These are phyloP conservation scores for Myripristis jacobus DNA, from an alignment of 2,797 vertebrate species.

Conservation along the genomic window DNA sequence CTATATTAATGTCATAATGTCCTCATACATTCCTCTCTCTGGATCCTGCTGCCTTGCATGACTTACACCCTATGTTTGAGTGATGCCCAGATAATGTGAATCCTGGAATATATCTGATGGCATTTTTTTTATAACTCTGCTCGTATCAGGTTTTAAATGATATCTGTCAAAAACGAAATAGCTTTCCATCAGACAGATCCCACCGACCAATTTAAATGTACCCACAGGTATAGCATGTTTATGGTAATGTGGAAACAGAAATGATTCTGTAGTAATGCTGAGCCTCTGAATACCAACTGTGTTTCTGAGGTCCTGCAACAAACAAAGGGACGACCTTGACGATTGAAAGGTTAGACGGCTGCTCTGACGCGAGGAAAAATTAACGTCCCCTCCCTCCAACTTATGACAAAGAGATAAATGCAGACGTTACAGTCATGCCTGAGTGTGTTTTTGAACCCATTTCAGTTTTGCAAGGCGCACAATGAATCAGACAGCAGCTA, in stretches of 20 bases:
- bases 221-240: constrained; percentile 59
- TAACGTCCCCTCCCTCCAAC: constrained; percentile 17
- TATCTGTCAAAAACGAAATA: constrained; percentile 71
- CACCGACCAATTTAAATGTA: constrained; percentile 52
- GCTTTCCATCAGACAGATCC: constrained; percentile 50
- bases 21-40: too few species aligned
- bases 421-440: constrained; percentile 61
- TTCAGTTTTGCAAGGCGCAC: constrained; percentile 78
- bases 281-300: constrained; percentile 67
- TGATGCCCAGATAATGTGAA: constrained; percentile 53
- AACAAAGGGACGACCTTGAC: constrained; percentile 63
- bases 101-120: constrained; percentile 52
- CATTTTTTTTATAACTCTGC: constrained; percentile 50
- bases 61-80: constrained; percentile 32
- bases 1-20: constrained; percentile 15
- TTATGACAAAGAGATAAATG: constrained; percentile 59
- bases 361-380: constrained; percentile 11
- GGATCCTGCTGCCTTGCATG: neutral
- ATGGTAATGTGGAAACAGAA: constrained; percentile 57
- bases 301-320: constrained; percentile 44
- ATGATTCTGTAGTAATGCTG: constrained; percentile 22
- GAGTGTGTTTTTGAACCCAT: constrained; percentile 63
- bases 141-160: constrained; percentile 65
- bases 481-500: constrained; percentile 82
- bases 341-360: constrained; percentile 39